Evolutionary conservation across 2,113 vertebrate species (phyloP), one percentile per base, ranked within the genome.

Genomic region (Ascaphus truei): DNA sequence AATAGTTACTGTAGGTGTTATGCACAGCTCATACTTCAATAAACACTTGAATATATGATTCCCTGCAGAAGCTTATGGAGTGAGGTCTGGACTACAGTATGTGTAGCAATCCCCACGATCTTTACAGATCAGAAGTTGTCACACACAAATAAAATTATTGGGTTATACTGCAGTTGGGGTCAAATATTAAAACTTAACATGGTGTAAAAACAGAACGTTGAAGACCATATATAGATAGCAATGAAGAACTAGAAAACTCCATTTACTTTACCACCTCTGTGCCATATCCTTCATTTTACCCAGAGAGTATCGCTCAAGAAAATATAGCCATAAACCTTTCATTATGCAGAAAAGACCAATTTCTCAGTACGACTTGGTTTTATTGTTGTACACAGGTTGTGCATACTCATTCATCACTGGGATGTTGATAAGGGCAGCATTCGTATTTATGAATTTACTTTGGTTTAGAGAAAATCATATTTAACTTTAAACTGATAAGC

Each of bases 361-460:
- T 55, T 55, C 23, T 65, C 34, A 41, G n/a, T n/a, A n/a, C 30
- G 31, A 65, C 52, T 41, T 41, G 34, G 27, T 41, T n/a, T 30
- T 4, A 25, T 26, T 20, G n/a, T 43, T 22, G 7, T 47, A 2
- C 15, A 11, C 34, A 37, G 15, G 10, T 15, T 15, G 22, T 26
- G 48, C 10, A 47, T 3, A 16, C 8, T 47, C 27, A 58, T 68
- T 58, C 48, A 68, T 58, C 52, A 68, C 5, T 10, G 13, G 13
- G 22, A 13, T 25, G 2, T 26, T 59, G 65, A 59, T 50, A 59
- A 68, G 65, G 41, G 53, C 65, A 58, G 2, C 13, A 26, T 58
- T 22, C 25, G 20, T 68, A 48, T 68, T 57, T 68, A 68, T 68
- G 53, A 43, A 47, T 47, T 62, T 47, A n/a, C n/a, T 47, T 62